phyloP scores from a whole-genome alignment of 2,888 invertebrate species.

The Blastobasis adustella region DNA sequence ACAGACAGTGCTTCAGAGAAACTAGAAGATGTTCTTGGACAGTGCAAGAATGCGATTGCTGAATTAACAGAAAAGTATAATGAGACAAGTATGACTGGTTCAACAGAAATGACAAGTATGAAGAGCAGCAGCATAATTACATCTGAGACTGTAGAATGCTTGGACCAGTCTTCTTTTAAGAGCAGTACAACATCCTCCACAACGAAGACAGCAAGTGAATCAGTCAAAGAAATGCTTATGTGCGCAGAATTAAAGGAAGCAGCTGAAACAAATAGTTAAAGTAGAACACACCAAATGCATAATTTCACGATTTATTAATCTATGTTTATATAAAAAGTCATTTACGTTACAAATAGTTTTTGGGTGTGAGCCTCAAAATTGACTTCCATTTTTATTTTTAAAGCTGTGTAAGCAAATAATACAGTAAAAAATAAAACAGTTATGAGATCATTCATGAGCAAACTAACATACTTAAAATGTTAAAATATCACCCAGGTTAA shows the following conservation, averaged over 20 bases:
- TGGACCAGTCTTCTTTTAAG: constrained; percentile 21
- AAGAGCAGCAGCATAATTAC: constrained; percentile 11
- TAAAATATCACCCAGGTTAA: too few relatives aligned
- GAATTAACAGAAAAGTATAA: constrained; percentile 19
- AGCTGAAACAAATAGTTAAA: constrained; percentile 18
- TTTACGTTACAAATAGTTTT: too few relatives aligned
- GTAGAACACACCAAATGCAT: too few relatives aligned
- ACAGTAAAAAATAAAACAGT: too few relatives aligned
- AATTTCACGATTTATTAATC: too few relatives aligned
- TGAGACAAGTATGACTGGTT: constrained; percentile 11
- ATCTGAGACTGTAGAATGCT: constrained; percentile 14
- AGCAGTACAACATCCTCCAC: constrained; percentile 17
- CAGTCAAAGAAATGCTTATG: constrained; percentile 24
- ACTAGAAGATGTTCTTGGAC: constrained; percentile 13
- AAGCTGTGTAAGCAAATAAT: too few relatives aligned
- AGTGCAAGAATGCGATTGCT: constrained; percentile 15
- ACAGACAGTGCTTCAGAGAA: constrained; percentile 9
- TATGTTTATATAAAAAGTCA: too few relatives aligned
- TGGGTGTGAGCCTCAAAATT: too few relatives aligned
- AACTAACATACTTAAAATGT: too few relatives aligned
- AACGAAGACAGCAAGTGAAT: constrained; percentile 25
- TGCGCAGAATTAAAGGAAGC: constrained; percentile 34
- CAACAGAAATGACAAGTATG: constrained; percentile 16
- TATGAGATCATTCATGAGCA: too few relatives aligned
- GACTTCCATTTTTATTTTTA: too few relatives aligned